Conservation (phyloP, 2,888 invertebrate genomes). For the Caenorhabditis doughertyi region DNA sequence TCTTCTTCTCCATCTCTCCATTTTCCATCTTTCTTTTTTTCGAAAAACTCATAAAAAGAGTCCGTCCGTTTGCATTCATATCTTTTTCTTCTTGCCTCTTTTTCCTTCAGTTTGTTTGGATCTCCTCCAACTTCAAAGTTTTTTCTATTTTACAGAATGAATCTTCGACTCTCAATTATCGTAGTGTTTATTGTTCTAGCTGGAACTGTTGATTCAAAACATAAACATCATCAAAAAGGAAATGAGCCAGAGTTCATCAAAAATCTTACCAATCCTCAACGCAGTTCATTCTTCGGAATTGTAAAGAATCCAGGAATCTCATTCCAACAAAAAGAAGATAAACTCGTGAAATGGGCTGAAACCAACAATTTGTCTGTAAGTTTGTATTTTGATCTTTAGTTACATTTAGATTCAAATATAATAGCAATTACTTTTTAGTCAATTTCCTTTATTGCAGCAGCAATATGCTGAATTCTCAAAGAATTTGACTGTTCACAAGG, state of each 20-base stretch:
- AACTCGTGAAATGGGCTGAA: slow-evolving; percentile 53
- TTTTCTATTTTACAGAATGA: slow-evolving; percentile 41
- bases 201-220: slow-evolving; percentile 51
- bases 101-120: background rate
- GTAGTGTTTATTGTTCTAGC: slow-evolving; percentile 24
- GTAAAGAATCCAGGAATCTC: slow-evolving; percentile 58
- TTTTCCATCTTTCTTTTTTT: slow-evolving; percentile 18
- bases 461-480: slow-evolving; percentile 54
- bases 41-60: slow-evolving; percentile 42
- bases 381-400: background rate
- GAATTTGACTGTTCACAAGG: slow-evolving; percentile 41
- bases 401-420: no score
- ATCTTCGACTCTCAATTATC: slow-evolving; percentile 29
- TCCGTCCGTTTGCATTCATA: background rate
- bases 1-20: background rate
- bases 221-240: slow-evolving; percentile 44
- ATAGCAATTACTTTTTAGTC: no score
- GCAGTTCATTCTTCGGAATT: slow-evolving; percentile 51
- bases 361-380: slow-evolving; percentile 49
- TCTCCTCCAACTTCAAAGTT: slow-evolving; percentile 13
- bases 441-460: slow-evolving; percentile 56
- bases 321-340: slow-evolving; percentile 59
- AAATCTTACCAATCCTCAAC: slow-evolving; percentile 36
- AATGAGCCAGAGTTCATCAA: slow-evolving; percentile 53
- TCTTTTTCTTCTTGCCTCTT: slow-evolving; percentile 7